Evolutionary conservation across 2,888 invertebrate species (phyloP), one percentile per base, ranked within the genome.

Genomic region (Synanthedon myopaeformis): DNA sequence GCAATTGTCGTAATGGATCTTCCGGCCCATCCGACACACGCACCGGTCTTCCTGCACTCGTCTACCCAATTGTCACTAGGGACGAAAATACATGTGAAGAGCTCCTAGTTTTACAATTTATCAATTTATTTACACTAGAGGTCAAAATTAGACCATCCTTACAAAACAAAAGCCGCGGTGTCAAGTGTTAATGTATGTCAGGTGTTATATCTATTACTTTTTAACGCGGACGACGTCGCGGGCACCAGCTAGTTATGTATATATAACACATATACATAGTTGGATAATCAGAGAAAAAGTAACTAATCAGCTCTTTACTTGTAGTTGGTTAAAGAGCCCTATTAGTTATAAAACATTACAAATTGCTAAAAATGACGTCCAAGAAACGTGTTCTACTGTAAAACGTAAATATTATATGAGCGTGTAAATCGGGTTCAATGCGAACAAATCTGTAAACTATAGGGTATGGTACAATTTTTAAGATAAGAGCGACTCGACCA

Each of bases 1-100:
- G 45, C 45, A 45, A 45, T 45, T 45, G 45, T n/a, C 45, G 45
- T n/a, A 45, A 54, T 58, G 41, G 56, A 51, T 52, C 57, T 59
- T 65, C 66, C 66, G 62, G 56, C 55, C 61, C 53, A 56, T 57
- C 54, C 55, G 57, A 45, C 13, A 45, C 57, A 59, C 59, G 55
- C 62, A 59, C 55, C 57, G 56, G 55, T 53, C 54, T 58, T 59
- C 56, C 56, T 59, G 50, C 57, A 55, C 51, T 51, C 53, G 45
- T 54, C 58, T 19, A 45, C 52, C 42, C 45, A 35, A 35, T 35
- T 35, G 45, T 45, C n/a, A 13, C 45, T 14, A 45, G n/a, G 45
- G 45, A 45, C 45, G 14, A 12, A 45, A 45, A 45, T 45, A 45
- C 45, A 35, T 10, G 35, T 35, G 45, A 45, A n/a, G 45, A 45